Conservation (phyloP, 2,113 vertebrate species). For the Pterocles orientalis region DNA sequence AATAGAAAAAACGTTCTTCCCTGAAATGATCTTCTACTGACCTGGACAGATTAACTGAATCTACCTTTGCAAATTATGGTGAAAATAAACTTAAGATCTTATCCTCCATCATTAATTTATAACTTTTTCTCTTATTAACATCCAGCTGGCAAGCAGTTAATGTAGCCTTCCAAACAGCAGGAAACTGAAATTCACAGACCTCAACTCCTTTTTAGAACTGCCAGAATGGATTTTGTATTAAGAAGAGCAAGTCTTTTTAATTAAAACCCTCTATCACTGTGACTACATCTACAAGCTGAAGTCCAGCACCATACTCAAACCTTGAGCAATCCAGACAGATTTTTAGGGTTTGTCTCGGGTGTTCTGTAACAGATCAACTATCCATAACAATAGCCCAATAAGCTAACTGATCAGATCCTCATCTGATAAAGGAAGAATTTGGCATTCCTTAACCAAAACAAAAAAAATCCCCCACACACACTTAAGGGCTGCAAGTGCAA, state of each 20-base stretch:
- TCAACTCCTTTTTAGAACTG: not conserved
- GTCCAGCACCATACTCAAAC: not conserved
- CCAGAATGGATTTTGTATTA: not conserved
- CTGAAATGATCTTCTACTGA: not conserved
- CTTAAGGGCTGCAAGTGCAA: not conserved
- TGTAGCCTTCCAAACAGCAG: slow-evolving; percentile 27
- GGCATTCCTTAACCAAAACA: not conserved
- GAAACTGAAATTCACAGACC: not conserved
- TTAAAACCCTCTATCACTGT: not conserved
- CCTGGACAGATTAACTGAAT: not conserved
- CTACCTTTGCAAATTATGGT: not conserved
- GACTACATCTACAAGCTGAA: not conserved
- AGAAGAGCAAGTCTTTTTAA: not conserved
- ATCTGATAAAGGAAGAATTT: not conserved
- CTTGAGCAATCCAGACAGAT: not conserved
- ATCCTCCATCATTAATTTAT: not conserved
- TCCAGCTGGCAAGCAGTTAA: not conserved
- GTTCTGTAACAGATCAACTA: not conserved
- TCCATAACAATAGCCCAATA: not conserved
- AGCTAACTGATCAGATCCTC: not conserved
- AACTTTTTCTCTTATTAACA: not conserved
- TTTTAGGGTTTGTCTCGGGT: not conserved
- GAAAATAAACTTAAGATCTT: not conserved
- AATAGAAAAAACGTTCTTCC: not conserved
- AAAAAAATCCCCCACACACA: not conserved